These are phyloP conservation scores for Eristalis tenax DNA, from an alignment of 2,888 invertebrate species.

Conservation along the genomic window DNA sequence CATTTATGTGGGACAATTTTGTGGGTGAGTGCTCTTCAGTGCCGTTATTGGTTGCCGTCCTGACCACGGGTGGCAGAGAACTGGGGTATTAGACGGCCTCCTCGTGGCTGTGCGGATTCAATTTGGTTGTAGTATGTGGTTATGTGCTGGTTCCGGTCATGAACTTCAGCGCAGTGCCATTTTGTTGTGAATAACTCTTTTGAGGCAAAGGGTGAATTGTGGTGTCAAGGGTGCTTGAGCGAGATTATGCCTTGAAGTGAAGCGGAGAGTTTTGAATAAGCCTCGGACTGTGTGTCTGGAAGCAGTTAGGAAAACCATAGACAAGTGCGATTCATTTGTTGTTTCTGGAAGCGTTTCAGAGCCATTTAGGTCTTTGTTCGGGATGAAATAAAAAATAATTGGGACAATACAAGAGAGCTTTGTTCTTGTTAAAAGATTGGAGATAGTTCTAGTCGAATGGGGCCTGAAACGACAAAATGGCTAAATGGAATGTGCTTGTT, in stretches of 20 bases:
- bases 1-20: conserved; percentile 39
- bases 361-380: not conserved
- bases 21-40: conserved; percentile 19
- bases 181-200: not conserved
- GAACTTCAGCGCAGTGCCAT: not conserved
- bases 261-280: not conserved
- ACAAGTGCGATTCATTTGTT: not conserved
- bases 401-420: not conserved
- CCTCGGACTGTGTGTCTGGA: not conserved
- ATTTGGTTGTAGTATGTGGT: conserved; percentile 21
- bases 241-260: not conserved
- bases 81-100: not conserved
- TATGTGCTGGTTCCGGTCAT: not conserved
- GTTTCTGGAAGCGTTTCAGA: not conserved
- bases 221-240: not conserved
- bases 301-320: not conserved
- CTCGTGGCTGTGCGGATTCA: not conserved
- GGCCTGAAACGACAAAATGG: too few species aligned
- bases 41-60: conserved; percentile 14
- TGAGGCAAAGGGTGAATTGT: not conserved
- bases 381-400: not conserved
- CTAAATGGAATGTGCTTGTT: too few species aligned
- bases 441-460: too few species aligned
- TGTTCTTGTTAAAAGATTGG: too few species aligned
- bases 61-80: not conserved